phyloP scores from a whole-genome alignment of 2,888 invertebrate genomes.

The Acrobasis repandana region DNA sequence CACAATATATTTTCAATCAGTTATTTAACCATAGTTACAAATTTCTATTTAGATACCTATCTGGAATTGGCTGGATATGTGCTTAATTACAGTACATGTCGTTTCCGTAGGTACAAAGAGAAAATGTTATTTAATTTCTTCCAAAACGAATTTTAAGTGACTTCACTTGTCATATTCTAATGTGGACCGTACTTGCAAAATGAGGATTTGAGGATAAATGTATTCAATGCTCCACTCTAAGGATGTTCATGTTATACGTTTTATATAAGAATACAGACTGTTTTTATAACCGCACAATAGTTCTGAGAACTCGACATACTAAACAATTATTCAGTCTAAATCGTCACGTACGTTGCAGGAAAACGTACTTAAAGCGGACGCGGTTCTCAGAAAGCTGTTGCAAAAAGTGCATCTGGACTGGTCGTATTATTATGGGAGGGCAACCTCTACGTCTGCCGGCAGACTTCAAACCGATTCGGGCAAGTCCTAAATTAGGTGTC shows the following conservation, averaged over 20 bases:
- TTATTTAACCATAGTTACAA: neutral
- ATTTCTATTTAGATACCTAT: neutral
- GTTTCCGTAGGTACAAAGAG: too few species aligned
- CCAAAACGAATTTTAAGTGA: too few species aligned
- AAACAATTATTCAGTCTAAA: conserved; percentile 11
- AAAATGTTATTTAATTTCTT: too few species aligned
- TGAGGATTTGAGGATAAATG: too few species aligned
- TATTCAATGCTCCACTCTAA: too few species aligned
- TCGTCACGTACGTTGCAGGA: conserved; percentile 10
- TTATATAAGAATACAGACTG: neutral
- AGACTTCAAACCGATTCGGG: conserved; percentile 3
- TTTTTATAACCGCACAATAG: neutral
- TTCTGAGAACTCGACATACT: neutral
- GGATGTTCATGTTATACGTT: neutral
- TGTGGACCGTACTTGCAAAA: too few species aligned
- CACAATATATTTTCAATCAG: neutral
- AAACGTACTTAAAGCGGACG: conserved; percentile 15
- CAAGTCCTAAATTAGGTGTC: neutral
- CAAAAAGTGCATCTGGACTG: conserved; percentile 5
- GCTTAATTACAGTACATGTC: too few species aligned
- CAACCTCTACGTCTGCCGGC: neutral
- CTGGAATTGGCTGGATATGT: too few species aligned
- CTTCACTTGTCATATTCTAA: too few species aligned
- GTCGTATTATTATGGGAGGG: neutral
- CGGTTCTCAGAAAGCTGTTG: conserved; percentile 8